Conservation (phyloP, 2,113 vertebrate genomes). For the Gymnobelideus leadbeateri region DNA sequence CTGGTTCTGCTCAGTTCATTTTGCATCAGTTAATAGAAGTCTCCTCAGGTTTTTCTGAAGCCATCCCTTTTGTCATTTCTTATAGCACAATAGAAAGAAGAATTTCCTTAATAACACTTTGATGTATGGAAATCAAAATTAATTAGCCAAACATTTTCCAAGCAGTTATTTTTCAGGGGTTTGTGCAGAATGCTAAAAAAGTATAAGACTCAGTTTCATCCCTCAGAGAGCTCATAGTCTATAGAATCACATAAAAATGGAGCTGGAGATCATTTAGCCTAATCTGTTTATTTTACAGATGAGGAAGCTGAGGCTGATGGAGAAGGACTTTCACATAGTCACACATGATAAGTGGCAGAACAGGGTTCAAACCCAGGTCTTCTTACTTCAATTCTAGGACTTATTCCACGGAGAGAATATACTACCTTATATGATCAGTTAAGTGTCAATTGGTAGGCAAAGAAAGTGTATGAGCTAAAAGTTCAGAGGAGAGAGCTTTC, state of each 20-base stretch:
- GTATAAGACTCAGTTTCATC: background rate
- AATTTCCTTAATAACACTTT: too few relatives aligned
- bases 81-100: too few relatives aligned
- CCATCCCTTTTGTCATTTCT: too few relatives aligned
- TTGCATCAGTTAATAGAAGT: too few relatives aligned
- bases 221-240: background rate
- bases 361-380: background rate
- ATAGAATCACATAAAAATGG: background rate
- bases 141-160: too few relatives aligned
- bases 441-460: background rate
- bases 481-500: background rate
- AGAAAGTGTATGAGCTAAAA: background rate
- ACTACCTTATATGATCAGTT: background rate
- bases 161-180: background rate
- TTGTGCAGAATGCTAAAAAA: background rate
- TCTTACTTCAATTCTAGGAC: background rate
- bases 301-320: background rate
- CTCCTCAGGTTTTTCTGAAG: too few relatives aligned
- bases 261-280: background rate
- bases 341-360: background rate
- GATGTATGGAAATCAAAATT: too few relatives aligned
- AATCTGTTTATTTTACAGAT: background rate
- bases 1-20: too few relatives aligned
- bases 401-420: background rate
- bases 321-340: background rate